phyloP scores from a whole-genome alignment of 1,140 invertebrate species.

The Diprion similis region DNA sequence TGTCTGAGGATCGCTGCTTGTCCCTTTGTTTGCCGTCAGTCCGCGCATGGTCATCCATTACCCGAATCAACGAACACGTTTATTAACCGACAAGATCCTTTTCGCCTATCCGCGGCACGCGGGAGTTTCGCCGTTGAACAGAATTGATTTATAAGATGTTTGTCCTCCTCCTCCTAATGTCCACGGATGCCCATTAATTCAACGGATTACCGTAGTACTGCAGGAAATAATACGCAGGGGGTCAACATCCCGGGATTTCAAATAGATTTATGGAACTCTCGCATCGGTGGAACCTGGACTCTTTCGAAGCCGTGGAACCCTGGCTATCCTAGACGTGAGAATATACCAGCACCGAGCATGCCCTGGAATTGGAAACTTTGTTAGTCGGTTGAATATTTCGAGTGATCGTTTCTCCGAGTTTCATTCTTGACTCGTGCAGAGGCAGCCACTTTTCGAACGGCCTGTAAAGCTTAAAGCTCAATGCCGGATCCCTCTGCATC shows the following conservation, averaged over 20 bases:
- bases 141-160: conserved; percentile 6
- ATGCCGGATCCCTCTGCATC: no score
- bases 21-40: not conserved
- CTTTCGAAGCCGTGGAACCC: no score
- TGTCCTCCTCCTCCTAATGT: conserved; percentile 4
- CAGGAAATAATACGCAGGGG: not conserved
- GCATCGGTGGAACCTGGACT: not conserved
- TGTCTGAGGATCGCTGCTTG: not conserved
- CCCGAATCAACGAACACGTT: not conserved
- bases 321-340: not conserved
- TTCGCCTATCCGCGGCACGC: not conserved
- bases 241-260: not conserved
- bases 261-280: conserved; percentile 2
- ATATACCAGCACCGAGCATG: not conserved
- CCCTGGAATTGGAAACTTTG: not conserved
- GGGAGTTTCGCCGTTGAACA: not conserved
- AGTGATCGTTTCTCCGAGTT: no score
- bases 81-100: not conserved
- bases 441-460: no score
- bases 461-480: no score
- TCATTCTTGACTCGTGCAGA: no score
- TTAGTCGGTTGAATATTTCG: not conserved
- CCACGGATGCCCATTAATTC: not conserved
- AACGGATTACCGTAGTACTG: conserved; percentile 1
- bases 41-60: not conserved